Conservation (phyloP, 1,140 invertebrate genomes). For the Zaprionus camerounensis region DNA sequence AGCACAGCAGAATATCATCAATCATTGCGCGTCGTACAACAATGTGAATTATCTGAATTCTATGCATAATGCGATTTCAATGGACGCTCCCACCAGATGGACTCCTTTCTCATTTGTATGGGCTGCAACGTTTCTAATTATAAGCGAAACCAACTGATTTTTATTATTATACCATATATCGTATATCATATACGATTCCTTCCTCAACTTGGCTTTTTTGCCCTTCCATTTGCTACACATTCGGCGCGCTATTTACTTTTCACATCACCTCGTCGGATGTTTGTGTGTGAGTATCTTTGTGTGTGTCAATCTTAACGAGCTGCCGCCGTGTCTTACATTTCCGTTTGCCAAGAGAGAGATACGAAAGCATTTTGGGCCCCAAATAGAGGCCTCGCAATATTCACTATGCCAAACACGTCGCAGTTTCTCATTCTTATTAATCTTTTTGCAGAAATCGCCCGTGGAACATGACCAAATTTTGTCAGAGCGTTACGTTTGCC, state of each 20-base stretch:
- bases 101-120: conserved; percentile 34
- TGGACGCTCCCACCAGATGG: conserved; percentile 8
- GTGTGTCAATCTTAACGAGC: conserved; percentile 38
- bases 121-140: conserved; percentile 43
- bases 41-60: conserved; percentile 10
- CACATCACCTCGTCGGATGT: conserved; percentile 6
- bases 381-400: conserved; percentile 9
- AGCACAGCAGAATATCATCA: background rate
- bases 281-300: background rate
- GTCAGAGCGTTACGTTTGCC: conserved; percentile 54
- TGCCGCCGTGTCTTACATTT: conserved; percentile 65
- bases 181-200: conserved; percentile 5
- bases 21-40: conserved; percentile 1
- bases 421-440: conserved; percentile 65
- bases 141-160: conserved; percentile 28
- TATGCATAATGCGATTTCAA: conserved; percentile 33
- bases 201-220: conserved; percentile 4
- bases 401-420: conserved; percentile 68
- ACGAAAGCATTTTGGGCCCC: background rate
- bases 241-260: conserved; percentile 28
- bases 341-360: conserved; percentile 43
- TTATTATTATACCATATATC: conserved; percentile 7
- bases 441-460: conserved; percentile 75
- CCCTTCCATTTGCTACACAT: conserved; percentile 43
- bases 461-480: conserved; percentile 52